Percentiles rank a stretch among this genome's conserved stretches.
Evolutionary conservation across 2,888 invertebrate species (phyloP).

Genomic region (Rugalucina vietnamica): DNA sequence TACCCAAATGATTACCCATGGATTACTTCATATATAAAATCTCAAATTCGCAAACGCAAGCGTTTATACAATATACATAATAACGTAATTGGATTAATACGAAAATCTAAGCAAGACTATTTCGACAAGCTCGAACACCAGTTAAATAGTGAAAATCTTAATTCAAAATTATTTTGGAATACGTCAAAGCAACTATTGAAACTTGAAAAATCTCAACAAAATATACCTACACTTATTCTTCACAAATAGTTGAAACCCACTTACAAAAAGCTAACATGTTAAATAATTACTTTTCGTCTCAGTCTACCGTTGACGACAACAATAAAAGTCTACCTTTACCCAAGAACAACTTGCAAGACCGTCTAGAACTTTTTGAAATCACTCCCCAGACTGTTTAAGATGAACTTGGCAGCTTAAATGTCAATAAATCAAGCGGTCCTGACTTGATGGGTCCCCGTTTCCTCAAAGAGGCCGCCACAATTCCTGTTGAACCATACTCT

Average conservation of each 20-base stretch:
- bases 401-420: not conserved
- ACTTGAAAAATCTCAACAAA: not conserved
- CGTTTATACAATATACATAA: not conserved
- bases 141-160: not conserved
- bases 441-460: not conserved
- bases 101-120: not conserved
- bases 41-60: not conserved
- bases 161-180: not conserved
- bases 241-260: not conserved
- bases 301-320: not conserved
- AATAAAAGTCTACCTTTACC: not conserved
- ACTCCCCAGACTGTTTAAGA: not conserved
- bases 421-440: not conserved
- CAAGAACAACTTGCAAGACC: not conserved
- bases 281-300: not conserved
- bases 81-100: not conserved
- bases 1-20: not conserved
- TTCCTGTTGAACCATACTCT: not conserved
- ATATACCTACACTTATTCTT: not conserved
- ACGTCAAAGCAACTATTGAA: not conserved
- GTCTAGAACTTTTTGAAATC: not conserved
- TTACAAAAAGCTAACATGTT: not conserved
- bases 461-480: not conserved
- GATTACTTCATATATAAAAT: not conserved
- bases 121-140: not conserved